Base-by-base conservation (phyloP, 1,140 invertebrate genomes). In the Ceratitis capitata region DNA sequence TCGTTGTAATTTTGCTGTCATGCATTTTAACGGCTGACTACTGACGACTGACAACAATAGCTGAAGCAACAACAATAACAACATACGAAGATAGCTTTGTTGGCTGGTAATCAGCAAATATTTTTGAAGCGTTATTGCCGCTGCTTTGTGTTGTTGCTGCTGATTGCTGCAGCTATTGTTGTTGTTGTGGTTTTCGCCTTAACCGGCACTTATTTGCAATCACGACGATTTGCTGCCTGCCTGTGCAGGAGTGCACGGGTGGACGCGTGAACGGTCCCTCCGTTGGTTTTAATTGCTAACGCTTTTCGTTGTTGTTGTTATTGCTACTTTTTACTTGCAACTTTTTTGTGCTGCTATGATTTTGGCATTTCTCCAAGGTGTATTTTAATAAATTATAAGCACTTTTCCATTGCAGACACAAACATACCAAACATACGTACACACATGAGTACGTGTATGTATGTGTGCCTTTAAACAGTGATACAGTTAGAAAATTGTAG, bases 301-400 rank as follows among this genome's bases (percentile, higher is more conserved):
- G 42, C 35, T 45, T 78, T 78, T 45, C n/a, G 42, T 45, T 78
- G 69, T 45, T 64, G 23, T 26, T n/a, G n/a, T 32, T 29, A 2
- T 64, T 29, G 9, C 32, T 64, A 23, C 23, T 56, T 32, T 45
- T 47, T 39, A n/a, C 7, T 47, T 78, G 26, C n/a, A n/a, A n/a
- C n/a, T n/a, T 32, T 78, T 45, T 78, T 10, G n/a, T 47, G 69
- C 10, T 16, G 39, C 32, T 78, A 26, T 78, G 69, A 78, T 78
- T 78, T 78, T 78, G 69, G 69, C 69, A 12, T 78, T 78, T 45
- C 69, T 78, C 69, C 69, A 78, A 78, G 69, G 69, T 78, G 39
- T 32, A 78, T 78, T 78, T 78, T 45, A 78, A 78, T 47, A 78
- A 42, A 78, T 78, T 78, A n/a, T 45, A 78, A 78, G 69, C 69